A percentile compares a stretch with the other conserved stretches of the same genome.
These are phyloP conservation scores for Clamator glandarius DNA, from an alignment of 2,797 vertebrate species.

Conservation along the genomic window DNA sequence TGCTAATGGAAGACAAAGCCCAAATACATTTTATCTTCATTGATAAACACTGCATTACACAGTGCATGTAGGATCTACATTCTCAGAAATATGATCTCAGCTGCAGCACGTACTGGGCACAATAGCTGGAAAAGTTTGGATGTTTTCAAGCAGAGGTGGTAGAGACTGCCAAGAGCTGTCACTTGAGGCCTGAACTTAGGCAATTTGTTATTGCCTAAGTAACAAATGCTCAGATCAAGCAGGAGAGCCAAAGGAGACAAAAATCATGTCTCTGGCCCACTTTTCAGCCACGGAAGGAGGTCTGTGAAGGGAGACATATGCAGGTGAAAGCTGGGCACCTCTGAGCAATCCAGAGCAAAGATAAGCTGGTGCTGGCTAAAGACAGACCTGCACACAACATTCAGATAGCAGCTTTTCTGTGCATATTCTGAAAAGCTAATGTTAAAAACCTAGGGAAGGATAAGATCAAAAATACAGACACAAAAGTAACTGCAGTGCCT, in stretches of 20 bases:
- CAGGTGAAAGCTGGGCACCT: not conserved
- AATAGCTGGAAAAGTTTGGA: not conserved
- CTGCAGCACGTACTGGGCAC: not conserved
- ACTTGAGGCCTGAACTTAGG: not conserved
- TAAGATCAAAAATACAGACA: not conserved
- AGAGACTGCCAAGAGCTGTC: not conserved
- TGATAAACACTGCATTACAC: not conserved
- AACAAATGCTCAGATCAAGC: not conserved
- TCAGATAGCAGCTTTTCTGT: not conserved
- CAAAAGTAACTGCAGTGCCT: not conserved
- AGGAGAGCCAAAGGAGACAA: not conserved
- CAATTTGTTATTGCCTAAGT: not conserved
- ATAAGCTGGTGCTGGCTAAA: not conserved
- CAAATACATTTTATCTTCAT: not conserved
- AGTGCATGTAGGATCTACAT: not conserved
- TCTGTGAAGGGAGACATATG: not conserved
- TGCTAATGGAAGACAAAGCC: constrained; percentile 26
- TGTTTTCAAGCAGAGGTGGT: not conserved
- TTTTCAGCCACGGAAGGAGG: not conserved
- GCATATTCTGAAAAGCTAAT: not conserved
- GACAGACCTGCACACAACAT: not conserved
- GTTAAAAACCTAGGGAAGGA: not conserved
- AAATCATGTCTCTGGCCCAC: not conserved
- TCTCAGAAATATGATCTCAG: not conserved
- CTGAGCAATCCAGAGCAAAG: not conserved